A percentile compares a stretch with the other conserved stretches of the same genome.
Evolutionary conservation across 2,113 vertebrate species (phyloP).

Genomic region (Redunca redunca): DNA sequence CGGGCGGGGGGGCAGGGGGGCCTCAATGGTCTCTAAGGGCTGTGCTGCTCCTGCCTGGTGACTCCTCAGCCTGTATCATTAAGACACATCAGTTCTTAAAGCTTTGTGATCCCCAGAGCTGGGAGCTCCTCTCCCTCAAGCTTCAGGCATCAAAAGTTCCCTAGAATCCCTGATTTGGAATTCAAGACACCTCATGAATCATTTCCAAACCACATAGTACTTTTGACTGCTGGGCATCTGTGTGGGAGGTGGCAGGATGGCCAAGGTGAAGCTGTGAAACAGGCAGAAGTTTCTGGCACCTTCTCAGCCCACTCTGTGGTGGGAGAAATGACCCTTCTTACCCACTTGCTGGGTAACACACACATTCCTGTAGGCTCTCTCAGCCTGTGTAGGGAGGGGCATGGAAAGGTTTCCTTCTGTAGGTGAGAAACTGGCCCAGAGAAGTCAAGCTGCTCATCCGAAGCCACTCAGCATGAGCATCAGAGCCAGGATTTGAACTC

Average conservation of each 20-base stretch:
- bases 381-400: not conserved
- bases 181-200: not conserved
- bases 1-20: no score
- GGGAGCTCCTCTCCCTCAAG: not conserved
- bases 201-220: rapidly evolving
- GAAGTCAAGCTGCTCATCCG: not conserved
- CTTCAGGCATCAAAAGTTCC: not conserved
- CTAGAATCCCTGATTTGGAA: not conserved
- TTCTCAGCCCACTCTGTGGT: not conserved
- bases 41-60: not conserved
- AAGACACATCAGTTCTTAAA: not conserved
- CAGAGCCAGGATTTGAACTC: not conserved
- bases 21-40: not conserved
- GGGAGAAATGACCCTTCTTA: not conserved
- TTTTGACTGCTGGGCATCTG: rapidly evolving
- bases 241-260: not conserved
- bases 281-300: not conserved
- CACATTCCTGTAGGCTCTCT: rapidly evolving
- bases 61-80: not conserved
- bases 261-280: not conserved
- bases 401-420: not conserved
- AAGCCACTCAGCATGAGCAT: not conserved
- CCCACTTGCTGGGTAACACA: rapidly evolving
- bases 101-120: not conserved
- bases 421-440: not conserved